Percentiles rank a stretch among this genome's conserved stretches.
Conservation (phyloP, 1,140 invertebrate species). For the Sipha flava region DNA sequence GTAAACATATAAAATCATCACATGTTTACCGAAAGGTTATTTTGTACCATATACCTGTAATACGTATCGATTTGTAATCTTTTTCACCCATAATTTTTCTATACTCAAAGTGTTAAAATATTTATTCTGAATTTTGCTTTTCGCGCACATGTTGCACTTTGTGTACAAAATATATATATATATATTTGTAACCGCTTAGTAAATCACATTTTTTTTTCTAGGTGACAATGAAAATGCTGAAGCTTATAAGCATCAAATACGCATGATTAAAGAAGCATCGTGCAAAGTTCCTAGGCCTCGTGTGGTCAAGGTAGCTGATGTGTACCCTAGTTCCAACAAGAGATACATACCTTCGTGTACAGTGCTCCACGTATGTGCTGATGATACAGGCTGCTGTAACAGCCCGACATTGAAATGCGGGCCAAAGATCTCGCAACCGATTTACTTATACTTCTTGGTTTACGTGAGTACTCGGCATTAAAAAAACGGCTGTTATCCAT, state of each 20-base stretch:
- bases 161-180: too few species aligned
- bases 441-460: conserved; percentile 50
- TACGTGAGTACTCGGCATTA: conserved; percentile 7
- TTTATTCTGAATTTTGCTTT: too few species aligned
- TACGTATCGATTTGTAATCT: too few species aligned
- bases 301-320: conserved; percentile 53
- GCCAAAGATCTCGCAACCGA: conserved; percentile 53
- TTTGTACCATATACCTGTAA: too few species aligned
- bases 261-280: conserved; percentile 50
- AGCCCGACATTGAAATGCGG: conserved; percentile 55
- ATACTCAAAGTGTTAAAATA: too few species aligned
- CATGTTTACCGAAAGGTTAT: too few species aligned
- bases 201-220: not conserved
- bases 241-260: conserved; percentile 51
- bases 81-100: too few species aligned
- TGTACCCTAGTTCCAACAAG: conserved; percentile 59
- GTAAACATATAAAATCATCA: too few species aligned
- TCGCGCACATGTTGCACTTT: too few species aligned
- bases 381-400: conserved; percentile 66
- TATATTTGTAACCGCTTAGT: too few species aligned
- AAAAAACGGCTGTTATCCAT: too few species aligned
- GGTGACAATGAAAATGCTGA: conserved; percentile 37
- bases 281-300: conserved; percentile 55
- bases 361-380: conserved; percentile 62
- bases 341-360: conserved; percentile 65